These are phyloP conservation scores for Gobionotothen gibberifrons DNA, from an alignment of 2,797 vertebrate species.

Conservation along the genomic window DNA sequence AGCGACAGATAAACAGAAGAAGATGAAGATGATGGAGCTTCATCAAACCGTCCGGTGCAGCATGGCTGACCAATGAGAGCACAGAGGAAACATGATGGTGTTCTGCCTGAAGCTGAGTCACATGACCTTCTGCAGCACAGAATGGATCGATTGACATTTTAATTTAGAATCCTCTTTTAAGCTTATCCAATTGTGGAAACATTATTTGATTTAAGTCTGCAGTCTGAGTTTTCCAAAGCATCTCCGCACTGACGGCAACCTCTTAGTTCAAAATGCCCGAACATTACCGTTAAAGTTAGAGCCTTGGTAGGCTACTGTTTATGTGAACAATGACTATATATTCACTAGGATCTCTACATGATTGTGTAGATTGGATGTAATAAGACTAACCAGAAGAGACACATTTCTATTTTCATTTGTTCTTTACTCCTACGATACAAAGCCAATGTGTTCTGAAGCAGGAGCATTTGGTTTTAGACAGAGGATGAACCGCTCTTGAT, in stretches of 20 bases:
- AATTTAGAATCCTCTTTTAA: constrained; percentile 10
- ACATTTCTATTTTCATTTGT: neutral
- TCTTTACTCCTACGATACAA: neutral
- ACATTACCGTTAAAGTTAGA: neutral
- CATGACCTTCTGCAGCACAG: constrained; percentile 3
- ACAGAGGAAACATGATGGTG: neutral
- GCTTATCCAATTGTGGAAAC: constrained; percentile 37
- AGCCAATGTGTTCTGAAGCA: constrained; percentile 9
- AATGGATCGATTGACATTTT: constrained; percentile 34
- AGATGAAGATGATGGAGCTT: constrained; percentile 16
- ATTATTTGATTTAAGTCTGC: constrained; percentile 37
- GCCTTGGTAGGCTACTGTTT: neutral
- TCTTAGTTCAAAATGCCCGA: too few species aligned
- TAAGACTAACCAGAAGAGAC: neutral
- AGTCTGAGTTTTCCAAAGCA: constrained; percentile 9
- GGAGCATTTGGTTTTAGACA: neutral
- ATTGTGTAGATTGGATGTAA: neutral
- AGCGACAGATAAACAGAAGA: constrained; percentile 60
- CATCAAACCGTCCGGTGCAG: constrained; percentile 11
- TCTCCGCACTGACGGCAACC: constrained; percentile 13
- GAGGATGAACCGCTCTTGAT: neutral
- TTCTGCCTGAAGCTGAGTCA: constrained; percentile 17
- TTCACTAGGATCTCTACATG: neutral
- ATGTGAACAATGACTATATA: neutral
- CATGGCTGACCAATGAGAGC: constrained; percentile 14